phyloP scores from a whole-genome alignment of 2,888 invertebrate species.

The Hydraecia micacea region DNA sequence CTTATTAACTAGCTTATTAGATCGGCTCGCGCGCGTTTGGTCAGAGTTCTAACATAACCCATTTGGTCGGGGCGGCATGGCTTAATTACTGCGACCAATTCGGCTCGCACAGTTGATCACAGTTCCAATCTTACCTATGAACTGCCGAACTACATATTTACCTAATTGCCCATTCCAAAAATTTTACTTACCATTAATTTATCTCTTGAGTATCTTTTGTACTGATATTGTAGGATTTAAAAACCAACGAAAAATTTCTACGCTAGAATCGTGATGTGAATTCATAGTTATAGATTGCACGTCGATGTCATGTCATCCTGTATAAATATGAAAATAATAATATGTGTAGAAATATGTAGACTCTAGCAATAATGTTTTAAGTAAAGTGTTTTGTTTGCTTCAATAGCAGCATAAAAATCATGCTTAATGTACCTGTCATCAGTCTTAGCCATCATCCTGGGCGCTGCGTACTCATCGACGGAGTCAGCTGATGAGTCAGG shows the following conservation, averaged over 20 bases:
- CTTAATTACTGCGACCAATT: no score
- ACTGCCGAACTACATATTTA: background rate
- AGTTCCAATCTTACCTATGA: background rate
- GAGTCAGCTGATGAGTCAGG: constrained; percentile 74
- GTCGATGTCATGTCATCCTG: background rate
- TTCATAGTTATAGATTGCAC: background rate
- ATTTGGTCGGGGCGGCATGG: no score
- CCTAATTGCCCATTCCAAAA: background rate
- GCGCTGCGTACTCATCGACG: constrained; percentile 76
- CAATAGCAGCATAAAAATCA: no score
- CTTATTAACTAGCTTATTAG: no score
- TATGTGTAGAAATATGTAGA: background rate
- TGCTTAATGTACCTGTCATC: constrained; percentile 78
- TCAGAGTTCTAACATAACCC: no score
- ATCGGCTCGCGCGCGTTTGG: no score
- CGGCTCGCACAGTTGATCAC: background rate
- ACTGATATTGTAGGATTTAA: background rate
- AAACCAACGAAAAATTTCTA: background rate
- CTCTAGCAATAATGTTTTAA: background rate
- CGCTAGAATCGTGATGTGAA: background rate
- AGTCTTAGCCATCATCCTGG: constrained; percentile 74
- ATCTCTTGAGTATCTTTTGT: background rate
- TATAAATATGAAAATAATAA: no score
- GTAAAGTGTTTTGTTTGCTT: background rate
- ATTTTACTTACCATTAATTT: background rate